Conservation (phyloP, 2,888 invertebrate species). For the Frankliniella intonsa region DNA sequence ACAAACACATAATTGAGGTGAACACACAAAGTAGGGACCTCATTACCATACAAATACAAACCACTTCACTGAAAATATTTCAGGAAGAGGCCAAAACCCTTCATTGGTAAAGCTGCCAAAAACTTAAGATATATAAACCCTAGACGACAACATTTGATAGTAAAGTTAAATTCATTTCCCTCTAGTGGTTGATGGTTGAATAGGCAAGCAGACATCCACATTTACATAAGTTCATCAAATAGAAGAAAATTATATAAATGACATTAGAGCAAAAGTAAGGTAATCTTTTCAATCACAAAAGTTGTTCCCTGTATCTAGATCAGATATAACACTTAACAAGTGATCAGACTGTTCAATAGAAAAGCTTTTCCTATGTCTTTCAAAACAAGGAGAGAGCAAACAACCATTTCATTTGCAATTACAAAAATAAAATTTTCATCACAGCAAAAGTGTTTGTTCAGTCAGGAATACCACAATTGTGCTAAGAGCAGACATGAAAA, state of each 20-base stretch:
- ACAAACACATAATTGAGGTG: too few species aligned
- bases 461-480: not conserved
- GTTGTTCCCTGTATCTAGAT: not conserved
- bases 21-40: too few species aligned
- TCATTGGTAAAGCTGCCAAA: not conserved
- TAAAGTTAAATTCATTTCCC: too few species aligned
- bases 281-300: not conserved
- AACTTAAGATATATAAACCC: not conserved
- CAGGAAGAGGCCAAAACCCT: not conserved
- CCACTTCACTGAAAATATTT: too few species aligned
- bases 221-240: not conserved
- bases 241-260: not conserved
- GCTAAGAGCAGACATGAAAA: not conserved
- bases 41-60: too few species aligned
- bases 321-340: not conserved
- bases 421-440: slow-evolving; percentile 8
- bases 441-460: slow-evolving; percentile 9
- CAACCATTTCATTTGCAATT: not conserved
- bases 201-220: not conserved
- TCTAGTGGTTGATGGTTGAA: not conserved
- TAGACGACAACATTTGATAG: too few species aligned
- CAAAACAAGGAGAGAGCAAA: not conserved
- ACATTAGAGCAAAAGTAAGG: not conserved
- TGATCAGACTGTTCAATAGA: not conserved
- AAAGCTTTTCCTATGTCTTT: not conserved